These are phyloP conservation scores for Oligia latruncula DNA, from an alignment of 2,888 invertebrate genomes.

Conservation along the genomic window DNA sequence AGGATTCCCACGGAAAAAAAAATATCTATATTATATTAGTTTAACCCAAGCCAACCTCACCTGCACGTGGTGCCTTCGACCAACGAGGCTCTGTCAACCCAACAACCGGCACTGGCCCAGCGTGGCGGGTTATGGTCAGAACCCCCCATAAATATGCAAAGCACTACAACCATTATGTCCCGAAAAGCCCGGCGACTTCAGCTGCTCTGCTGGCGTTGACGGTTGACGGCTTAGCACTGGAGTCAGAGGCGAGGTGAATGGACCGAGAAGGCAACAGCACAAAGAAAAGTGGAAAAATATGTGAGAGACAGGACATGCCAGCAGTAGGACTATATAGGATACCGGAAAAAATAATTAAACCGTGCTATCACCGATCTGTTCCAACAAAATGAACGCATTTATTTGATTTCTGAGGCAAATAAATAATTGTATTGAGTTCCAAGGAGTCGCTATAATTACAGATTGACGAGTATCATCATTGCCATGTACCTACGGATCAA, in stretches of 20 bases:
- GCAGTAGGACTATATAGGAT: no score
- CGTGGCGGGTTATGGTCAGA: background rate
- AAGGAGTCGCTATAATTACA: conserved; percentile 12
- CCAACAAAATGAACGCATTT: background rate
- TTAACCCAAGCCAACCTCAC: background rate
- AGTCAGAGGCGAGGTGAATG: background rate
- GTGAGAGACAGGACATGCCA: no score
- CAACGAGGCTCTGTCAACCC: background rate
- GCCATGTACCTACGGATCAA: background rate
- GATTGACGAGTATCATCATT: background rate
- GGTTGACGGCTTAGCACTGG: background rate
- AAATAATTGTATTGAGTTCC: conserved; percentile 8
- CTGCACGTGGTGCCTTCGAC: background rate
- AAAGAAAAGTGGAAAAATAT: no score
- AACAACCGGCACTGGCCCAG: background rate
- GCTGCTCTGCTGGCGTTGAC: background rate
- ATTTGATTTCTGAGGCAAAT: background rate
- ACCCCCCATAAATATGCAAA: background rate
- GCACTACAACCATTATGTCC: background rate
- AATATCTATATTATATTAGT: background rate
- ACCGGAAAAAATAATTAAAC: no score
- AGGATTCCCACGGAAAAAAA: background rate
- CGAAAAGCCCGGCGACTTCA: background rate
- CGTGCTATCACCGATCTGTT: background rate
- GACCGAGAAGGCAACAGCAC: background rate